Evolutionary conservation across 1,140 invertebrate genomes (phyloP).

Genomic region (Steinernema khuongi): DNA sequence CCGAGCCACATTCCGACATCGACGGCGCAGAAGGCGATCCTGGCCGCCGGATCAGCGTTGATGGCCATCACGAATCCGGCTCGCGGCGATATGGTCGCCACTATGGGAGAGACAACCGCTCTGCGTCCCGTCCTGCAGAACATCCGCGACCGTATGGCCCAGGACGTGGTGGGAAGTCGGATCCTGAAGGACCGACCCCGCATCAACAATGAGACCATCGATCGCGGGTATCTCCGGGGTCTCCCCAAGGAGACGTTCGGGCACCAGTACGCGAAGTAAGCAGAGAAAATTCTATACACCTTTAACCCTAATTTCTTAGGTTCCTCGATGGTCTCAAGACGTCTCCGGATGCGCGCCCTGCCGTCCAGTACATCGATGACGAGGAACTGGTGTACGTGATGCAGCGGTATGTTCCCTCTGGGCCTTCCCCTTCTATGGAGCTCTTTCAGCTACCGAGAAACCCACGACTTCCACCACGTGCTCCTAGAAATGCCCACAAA

Average conservation of each 20-base stretch:
- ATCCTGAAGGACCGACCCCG: constrained; percentile 69
- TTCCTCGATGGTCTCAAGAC: constrained; percentile 35
- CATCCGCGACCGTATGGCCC: constrained; percentile 34
- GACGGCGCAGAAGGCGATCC: constrained; percentile 69
- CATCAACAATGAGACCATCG: constrained; percentile 76
- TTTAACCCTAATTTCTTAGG: constrained; percentile 59
- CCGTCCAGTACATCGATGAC: constrained; percentile 85
- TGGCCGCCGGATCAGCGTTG: constrained; percentile 74
- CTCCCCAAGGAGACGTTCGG: constrained; percentile 77
- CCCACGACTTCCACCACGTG: constrained; percentile 88
- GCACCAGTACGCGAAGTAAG: constrained; percentile 68
- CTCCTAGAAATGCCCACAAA: constrained; percentile 85
- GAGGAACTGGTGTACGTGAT: constrained; percentile 86
- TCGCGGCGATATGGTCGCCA: constrained; percentile 80
- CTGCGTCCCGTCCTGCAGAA: constrained; percentile 31
- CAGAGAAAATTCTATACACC: constrained; percentile 64
- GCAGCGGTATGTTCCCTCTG: constrained; percentile 66
- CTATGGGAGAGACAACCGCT: constrained; percentile 74
- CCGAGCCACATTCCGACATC: constrained; percentile 70
- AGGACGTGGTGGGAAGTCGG: constrained; percentile 24
- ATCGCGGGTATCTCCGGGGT: constrained; percentile 69
- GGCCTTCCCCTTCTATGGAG: not conserved
- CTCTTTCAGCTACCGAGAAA: constrained; percentile 72
- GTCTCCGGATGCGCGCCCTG: constrained; percentile 64
- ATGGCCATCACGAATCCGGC: constrained; percentile 71